Conservation (phyloP, 1,140 invertebrate genomes). For the Grapholita molesta region DNA sequence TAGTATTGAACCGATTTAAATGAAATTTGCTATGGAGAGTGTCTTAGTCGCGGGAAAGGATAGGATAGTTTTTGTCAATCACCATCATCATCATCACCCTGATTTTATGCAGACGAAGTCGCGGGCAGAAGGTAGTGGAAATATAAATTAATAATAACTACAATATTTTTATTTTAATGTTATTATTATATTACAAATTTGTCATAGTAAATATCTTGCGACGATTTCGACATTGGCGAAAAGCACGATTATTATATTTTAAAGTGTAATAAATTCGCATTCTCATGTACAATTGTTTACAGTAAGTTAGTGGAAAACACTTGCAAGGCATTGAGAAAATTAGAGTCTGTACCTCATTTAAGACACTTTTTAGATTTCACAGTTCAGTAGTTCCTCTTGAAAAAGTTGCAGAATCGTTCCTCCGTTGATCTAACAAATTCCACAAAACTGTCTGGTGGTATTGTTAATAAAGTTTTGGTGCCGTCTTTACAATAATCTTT, state of each 20-base stretch:
- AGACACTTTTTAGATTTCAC: not conserved
- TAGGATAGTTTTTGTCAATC: no score
- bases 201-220: no score
- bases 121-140: no score
- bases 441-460: constrained; percentile 10
- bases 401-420: not conserved
- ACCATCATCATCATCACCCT: no score
- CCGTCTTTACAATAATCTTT: constrained; percentile 1
- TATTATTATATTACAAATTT: no score
- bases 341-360: not conserved
- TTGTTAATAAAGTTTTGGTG: not conserved
- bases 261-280: not conserved
- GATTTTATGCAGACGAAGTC: no score
- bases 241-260: no score
- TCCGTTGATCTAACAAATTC: constrained; percentile 3
- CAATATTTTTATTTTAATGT: no score
- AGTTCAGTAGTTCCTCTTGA: not conserved
- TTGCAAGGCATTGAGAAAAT: constrained; percentile 1
- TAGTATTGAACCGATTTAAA: no score
- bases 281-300: not conserved
- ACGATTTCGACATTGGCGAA: not conserved
- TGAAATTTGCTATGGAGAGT: no score
- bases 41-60: no score
- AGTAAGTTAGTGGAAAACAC: not conserved
- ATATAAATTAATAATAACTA: no score